phyloP scores from a whole-genome alignment of 1,140 invertebrate genomes.

The Sminthurides bifidus region DNA sequence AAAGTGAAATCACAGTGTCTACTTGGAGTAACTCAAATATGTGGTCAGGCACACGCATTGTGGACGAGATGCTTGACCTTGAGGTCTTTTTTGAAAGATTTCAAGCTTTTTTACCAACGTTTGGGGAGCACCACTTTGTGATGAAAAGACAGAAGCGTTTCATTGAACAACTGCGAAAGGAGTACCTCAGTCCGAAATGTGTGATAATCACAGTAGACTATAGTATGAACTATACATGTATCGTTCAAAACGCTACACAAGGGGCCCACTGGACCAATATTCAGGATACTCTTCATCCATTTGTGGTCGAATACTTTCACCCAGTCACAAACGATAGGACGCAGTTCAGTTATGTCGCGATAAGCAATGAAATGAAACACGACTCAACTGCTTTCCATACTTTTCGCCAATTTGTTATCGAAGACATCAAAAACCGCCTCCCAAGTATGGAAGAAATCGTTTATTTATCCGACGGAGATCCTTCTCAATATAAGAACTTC shows the following conservation, averaged over 20 bases:
- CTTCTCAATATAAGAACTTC: constrained; percentile 22
- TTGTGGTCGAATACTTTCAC: not conserved
- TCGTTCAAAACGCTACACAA: not conserved
- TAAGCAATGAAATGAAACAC: not conserved
- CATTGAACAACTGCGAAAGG: not conserved
- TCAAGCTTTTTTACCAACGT: no score
- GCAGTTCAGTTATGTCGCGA: not conserved
- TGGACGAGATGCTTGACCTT: no score
- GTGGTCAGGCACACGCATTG: no score
- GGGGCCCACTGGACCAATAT: not conserved
- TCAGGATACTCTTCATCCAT: not conserved
- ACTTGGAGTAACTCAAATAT: no score
- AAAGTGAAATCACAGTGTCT: no score
- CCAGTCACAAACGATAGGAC: not conserved
- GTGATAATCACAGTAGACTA: not conserved
- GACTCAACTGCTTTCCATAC: not conserved
- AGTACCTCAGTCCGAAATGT: not conserved
- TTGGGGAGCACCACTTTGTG: not conserved
- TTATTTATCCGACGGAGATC: not conserved
- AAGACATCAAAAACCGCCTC: not conserved
- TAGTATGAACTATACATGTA: not conserved
- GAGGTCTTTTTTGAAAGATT: no score
- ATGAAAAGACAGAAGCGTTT: not conserved
- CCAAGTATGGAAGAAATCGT: not conserved
- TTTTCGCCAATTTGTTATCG: not conserved